phyloP scores from a whole-genome alignment of 2,797 vertebrate species.

The Schizopygopsis malacanthus region DNA sequence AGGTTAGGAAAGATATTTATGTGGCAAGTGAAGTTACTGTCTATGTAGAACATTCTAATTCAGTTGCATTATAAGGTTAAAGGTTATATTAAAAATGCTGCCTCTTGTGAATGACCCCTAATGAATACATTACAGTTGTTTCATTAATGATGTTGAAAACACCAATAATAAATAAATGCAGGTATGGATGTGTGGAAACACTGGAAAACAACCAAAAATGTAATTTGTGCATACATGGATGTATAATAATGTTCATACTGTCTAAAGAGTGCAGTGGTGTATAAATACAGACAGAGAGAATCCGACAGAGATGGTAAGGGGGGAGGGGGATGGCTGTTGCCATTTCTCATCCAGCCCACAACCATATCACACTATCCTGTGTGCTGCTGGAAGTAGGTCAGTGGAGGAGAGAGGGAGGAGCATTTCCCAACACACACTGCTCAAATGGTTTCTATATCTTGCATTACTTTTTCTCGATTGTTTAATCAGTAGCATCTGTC shows the following conservation, averaged over 20 bases:
- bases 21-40: not conserved
- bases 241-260: not conserved
- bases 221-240: not conserved
- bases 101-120: not conserved
- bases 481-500: not conserved
- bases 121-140: not conserved
- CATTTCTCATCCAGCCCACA: slow-evolving; percentile 75
- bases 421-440: slow-evolving; percentile 3
- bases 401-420: slow-evolving; percentile 60
- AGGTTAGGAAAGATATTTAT: not conserved
- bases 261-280: not conserved
- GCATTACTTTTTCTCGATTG: not conserved
- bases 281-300: not conserved
- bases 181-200: not conserved
- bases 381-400: slow-evolving; percentile 77
- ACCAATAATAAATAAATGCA: not conserved
- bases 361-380: slow-evolving; percentile 68
- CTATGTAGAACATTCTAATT: not conserved
- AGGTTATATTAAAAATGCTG: not conserved
- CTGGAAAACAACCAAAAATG: not conserved
- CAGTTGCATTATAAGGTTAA: not conserved
- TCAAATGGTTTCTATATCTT: not conserved
- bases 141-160: slow-evolving; percentile 10
- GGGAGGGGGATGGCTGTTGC: slow-evolving; percentile 62
- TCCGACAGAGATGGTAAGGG: not conserved